Conservation (phyloP, 2,113 vertebrate genomes). For the Hippolais icterina region DNA sequence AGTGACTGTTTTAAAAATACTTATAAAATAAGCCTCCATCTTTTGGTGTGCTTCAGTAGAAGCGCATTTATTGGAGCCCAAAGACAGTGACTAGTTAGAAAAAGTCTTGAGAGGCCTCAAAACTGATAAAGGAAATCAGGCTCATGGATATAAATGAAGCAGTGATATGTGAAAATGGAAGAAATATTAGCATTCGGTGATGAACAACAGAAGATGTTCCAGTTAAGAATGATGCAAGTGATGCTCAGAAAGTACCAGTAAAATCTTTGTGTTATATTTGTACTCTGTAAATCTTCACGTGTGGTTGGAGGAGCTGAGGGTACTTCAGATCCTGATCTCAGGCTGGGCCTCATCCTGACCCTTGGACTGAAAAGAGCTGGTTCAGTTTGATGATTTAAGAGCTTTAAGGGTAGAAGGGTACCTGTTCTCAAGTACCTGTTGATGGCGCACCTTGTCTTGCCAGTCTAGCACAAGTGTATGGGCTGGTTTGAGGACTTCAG, state of each 20-base stretch:
- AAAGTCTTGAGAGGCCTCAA: background rate
- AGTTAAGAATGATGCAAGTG: background rate
- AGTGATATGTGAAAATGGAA: background rate
- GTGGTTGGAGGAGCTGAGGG: background rate
- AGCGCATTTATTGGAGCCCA: background rate
- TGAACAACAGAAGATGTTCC: background rate
- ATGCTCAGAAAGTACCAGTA: background rate
- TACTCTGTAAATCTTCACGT: rapidly evolving
- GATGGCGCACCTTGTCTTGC: background rate
- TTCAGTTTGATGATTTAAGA: background rate
- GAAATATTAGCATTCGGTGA: background rate
- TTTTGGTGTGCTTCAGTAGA: background rate
- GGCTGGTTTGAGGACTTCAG: background rate
- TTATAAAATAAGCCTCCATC: background rate
- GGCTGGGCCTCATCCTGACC: background rate
- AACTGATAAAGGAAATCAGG: background rate
- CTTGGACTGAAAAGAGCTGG: background rate
- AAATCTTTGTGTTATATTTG: background rate
- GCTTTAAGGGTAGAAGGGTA: background rate
- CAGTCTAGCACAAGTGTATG: rapidly evolving
- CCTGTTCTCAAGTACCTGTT: background rate
- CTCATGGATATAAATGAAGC: background rate
- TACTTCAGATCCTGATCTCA: background rate
- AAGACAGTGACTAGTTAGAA: background rate
- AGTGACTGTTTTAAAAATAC: background rate